phyloP scores from a whole-genome alignment of 1,140 invertebrate species.

The Platyscapa corneri region DNA sequence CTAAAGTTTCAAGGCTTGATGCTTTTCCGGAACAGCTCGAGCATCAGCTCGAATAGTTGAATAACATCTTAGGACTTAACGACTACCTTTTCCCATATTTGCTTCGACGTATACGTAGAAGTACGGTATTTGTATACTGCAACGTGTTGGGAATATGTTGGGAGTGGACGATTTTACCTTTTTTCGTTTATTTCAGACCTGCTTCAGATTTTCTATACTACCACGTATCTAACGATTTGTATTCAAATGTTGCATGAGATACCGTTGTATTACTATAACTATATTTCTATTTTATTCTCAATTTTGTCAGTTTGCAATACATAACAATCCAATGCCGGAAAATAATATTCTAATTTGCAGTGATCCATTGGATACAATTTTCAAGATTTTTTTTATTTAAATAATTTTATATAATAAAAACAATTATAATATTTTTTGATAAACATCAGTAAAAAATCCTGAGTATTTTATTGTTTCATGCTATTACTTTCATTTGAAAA shows the following conservation, averaged over 20 bases:
- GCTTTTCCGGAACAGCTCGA: background rate
- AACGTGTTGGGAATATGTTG: background rate
- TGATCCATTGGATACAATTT: too few species aligned
- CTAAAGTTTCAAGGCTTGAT: background rate
- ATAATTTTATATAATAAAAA: too few species aligned
- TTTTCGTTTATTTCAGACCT: conserved; percentile 19
- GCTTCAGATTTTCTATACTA: background rate
- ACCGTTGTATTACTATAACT: background rate
- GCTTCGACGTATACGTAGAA: background rate
- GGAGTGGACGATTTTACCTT: conserved; percentile 19
- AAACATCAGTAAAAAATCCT: too few species aligned
- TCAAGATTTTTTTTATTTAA: too few species aligned
- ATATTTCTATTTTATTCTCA: conserved; percentile 14
- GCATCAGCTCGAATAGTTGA: background rate
- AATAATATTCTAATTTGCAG: too few species aligned
- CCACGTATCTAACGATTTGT: conserved; percentile 27
- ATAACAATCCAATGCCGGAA: too few species aligned
- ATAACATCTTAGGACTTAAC: conserved; percentile 9
- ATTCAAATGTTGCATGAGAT: conserved; percentile 27
- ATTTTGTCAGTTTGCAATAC: background rate
- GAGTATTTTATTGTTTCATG: too few species aligned
- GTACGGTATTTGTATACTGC: background rate
- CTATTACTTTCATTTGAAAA: background rate
- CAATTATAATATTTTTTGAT: too few species aligned
- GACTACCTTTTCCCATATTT: background rate